Base-by-base conservation (phyloP, 2,888 invertebrate species). In the Temnothorax rugatulus region DNA sequence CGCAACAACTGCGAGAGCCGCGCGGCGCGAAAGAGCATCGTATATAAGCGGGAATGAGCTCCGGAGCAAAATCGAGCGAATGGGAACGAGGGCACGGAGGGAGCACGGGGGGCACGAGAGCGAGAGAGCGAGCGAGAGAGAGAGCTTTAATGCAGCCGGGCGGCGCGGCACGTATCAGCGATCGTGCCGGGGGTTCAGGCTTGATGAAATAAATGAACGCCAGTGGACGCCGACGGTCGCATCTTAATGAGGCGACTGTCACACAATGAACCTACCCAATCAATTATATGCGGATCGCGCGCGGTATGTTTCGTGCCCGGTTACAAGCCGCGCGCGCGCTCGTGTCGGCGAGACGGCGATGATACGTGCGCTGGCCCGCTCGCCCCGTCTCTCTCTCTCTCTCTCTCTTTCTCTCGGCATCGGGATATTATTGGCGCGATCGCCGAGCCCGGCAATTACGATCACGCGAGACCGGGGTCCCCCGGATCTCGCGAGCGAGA, bases 201-300 rank as follows among this genome's bases (percentile, higher is more conserved):
- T 63, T 59, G 81, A 82, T 87, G 90, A 91, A 93, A 92, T 92
- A 93, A 93, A 92, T 90, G 92, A 93, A 91, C 89, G 92, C 88
- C 89, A 89, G 89, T 90, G 84, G 88, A 90, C 91, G 91, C 73
- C 87, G 90, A 90, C 88, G 88, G 91, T 90, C 92, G 93, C 93
- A 94, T 94, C 93, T 93, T 93, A 93, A 94, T 93, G 94, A 94
- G 93, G 92, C 92, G 92, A 74, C 77, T 86, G 92, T 93, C 93
- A 93, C 93, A 94, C 94, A 94, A 94, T 93, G 93, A 94, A 92
- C 93, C 92, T 88, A 90, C 90, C 93, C 93, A 93, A 94, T 94
- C 93, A 93, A 94, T 93, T 93, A 93, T 92, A 92, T 90, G 88
- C 88, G 87, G 81, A 83, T 82, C 88, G 87, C 86, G 74, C 77